phyloP scores from a whole-genome alignment of 2,113 vertebrate species.

The Isurus oxyrinchus region DNA sequence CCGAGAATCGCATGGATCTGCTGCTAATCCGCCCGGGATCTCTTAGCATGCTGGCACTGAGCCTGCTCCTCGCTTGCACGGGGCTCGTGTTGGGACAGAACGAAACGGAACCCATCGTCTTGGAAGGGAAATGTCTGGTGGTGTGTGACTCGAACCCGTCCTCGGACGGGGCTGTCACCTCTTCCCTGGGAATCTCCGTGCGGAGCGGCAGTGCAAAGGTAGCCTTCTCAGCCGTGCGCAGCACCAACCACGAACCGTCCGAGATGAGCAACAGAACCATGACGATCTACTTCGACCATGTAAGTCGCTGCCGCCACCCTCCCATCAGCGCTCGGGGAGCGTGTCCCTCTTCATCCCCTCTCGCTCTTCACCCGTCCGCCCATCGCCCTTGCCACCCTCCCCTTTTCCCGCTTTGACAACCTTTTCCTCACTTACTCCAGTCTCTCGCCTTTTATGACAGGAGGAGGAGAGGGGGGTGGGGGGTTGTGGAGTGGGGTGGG shows the following conservation, averaged over 20 bases:
- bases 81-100: slow-evolving; percentile 72
- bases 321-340: neutral
- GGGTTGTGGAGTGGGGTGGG: too few species aligned
- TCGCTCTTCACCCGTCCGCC: too few species aligned
- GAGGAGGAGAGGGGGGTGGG: too few species aligned
- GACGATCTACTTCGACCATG: slow-evolving; percentile 99
- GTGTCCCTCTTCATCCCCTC: too few species aligned
- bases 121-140: slow-evolving; percentile 95
- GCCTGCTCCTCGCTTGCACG: slow-evolving; percentile 65
- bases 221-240: slow-evolving; percentile 91
- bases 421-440: too few species aligned
- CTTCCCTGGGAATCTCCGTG: slow-evolving; percentile 91
- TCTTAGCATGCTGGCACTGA: slow-evolving; percentile 67
- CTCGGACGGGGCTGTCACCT: slow-evolving; percentile 88
- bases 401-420: too few species aligned
- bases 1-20: slow-evolving; percentile 15
- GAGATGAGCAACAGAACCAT: slow-evolving; percentile 97
- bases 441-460: too few species aligned
- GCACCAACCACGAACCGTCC: slow-evolving; percentile 92
- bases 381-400: too few species aligned
- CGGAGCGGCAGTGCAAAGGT: slow-evolving; percentile 93
- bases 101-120: slow-evolving; percentile 93
- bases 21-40: slow-evolving; percentile 46
- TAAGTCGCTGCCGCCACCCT: slow-evolving; percentile 48
- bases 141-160: slow-evolving; percentile 97